These are phyloP conservation scores for Montipora capitata DNA, from an alignment of 92 coral and sea anemone genomes.

Conservation along the genomic window DNA sequence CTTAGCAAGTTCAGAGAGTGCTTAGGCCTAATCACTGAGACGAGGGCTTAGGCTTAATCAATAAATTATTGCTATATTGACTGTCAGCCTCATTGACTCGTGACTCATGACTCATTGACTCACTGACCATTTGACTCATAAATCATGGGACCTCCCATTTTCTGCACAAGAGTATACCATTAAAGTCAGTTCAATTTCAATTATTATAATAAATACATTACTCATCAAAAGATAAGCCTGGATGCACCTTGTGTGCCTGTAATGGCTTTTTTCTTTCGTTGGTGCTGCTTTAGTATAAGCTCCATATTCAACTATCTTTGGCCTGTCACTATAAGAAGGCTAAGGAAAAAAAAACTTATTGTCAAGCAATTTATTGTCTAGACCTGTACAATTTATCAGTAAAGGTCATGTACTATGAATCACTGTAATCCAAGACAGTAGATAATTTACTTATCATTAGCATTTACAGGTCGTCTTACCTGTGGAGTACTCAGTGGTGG, in stretches of 20 bases:
- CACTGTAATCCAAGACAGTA: no score
- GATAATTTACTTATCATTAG: background rate
- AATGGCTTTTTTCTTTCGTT: conserved; percentile 90
- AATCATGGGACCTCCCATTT: no score
- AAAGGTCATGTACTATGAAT: no score
- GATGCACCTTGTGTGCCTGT: conserved; percentile 90
- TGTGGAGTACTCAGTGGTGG: conserved; percentile 94
- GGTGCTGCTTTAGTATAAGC: conserved; percentile 97
- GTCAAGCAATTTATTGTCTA: background rate
- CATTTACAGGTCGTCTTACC: conserved; percentile 57
- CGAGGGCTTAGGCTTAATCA: no score
- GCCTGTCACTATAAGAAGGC: conserved; percentile 96
- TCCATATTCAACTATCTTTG: conserved; percentile 95
- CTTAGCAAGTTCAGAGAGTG: no score
- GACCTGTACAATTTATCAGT: no score
- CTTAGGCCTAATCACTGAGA: no score
- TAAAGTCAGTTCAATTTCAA: background rate
- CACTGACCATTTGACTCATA: no score
- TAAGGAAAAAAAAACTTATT: conserved; percentile 11
- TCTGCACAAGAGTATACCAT: background rate
- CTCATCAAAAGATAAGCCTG: background rate
- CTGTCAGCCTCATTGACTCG: no score
- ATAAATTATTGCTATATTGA: no score
- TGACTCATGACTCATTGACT: no score
- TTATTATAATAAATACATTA: background rate